Evolutionary conservation across 2,888 invertebrate genomes (phyloP), one percentile per base, ranked within the genome.

Genomic region (Drosophila siamana): DNA sequence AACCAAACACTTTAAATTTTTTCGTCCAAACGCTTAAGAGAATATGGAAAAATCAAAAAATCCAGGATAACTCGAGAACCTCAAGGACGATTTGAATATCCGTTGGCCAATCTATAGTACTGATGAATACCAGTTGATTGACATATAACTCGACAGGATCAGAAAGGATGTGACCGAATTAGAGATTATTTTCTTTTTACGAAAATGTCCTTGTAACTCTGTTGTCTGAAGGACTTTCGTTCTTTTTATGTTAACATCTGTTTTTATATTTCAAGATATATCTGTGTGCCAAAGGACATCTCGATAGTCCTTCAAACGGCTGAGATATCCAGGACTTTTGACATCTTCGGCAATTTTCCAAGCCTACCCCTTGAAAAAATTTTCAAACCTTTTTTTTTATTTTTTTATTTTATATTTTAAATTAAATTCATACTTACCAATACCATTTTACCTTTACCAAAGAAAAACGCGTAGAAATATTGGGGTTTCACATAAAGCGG

Each of bases 401-500:
- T 24, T 24, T 24, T 24, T 24, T 24, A 24, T 24, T 7, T 11
- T 4, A 26, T 26, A 38, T 38, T 15, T 15, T 6, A 28, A 38
- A 36, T 8, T n/a, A 40, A n/a, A n/a, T n/a, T n/a, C n/a, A n/a
- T n/a, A 19, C 19, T 19, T 19, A 19, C 19, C 19, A 19, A 2
- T 19, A 19, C 2, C 19, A 16, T 15, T 16, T 40, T 13, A 7
- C 0, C n/a, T 22, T 22, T 22, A 24, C 30, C 22, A 28, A n/a
- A 3, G n/a, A 19, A 2, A 36, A 64, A 59, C 59, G 22, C 8
- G 5, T 3, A 6, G 0, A 1, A 0, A 11, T 47, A 15, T 71
- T 88, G 78, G 90, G 86, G 87, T 86, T 86, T 90, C 90, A 91
- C 91, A 91, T 91, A 91, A 91, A 91, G 91, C 91, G 91, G 91